Base-by-base conservation (phyloP, 1,140 invertebrate species). In the Zaprionus davidi region DNA sequence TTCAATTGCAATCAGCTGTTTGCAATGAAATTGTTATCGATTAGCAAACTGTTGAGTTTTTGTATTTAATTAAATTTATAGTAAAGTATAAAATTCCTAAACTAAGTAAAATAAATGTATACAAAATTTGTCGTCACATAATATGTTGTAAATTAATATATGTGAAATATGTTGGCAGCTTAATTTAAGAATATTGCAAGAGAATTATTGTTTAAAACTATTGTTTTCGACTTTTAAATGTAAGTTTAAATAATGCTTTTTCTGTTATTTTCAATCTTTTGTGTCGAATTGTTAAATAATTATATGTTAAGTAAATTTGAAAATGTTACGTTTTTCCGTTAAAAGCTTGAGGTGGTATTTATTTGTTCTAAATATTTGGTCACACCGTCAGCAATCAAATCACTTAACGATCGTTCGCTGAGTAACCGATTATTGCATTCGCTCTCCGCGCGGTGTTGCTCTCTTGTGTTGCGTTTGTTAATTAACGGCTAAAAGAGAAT, bases 351-450 rank as follows among this genome's bases (percentile, higher is more conserved):
- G 6, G 41, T 44, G n/a, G 41, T 11, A 17, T 46, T 46, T 11
- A 20, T 46, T 17, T 46, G 7, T 17, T 46, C 3, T 9, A 6
- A 46, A 17, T 46, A 7, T 17, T n/a, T 55, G 68, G 68, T 64
- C 63, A 72, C 71, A 67, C 56, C 31, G 6, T 1, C 24, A 22
- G 1, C 13, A 55, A 38, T 70, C 53, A 46, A 70, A 63, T 63
- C 22, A 56, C 53, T 56, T 56, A 71, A 67, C 55, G 71, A 72
- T 71, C 70, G 41, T 13, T 55, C 9, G 26, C 22, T 22, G 22
- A 7, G 28, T 9, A 53, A 58, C 38, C 31, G 58, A 36, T 41
- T 24, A 17, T 36, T 62, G 17, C 28, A 17, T 13, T 24, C 4
- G 28, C 13, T 60, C 28, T 46, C 12, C 20, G 20, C 26, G 15